A percentile compares a stretch with the other conserved stretches of the same genome.
These are phyloP conservation scores for Aphidius ervi DNA, from an alignment of 1,140 invertebrate species.

Conservation along the genomic window DNA sequence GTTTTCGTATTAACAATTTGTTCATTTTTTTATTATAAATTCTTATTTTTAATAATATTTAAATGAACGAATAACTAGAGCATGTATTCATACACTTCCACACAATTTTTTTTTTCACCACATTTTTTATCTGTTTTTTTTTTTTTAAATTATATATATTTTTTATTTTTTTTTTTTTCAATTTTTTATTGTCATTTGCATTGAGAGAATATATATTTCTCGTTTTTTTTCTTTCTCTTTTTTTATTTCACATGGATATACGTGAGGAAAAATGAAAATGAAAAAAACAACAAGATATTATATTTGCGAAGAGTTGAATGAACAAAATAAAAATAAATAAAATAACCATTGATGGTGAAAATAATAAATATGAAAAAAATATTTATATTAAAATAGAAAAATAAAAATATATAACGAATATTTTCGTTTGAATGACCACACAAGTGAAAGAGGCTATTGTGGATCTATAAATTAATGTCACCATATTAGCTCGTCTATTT, in stretches of 20 bases:
- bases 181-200: not conserved
- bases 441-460: too few species aligned
- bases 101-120: conserved; percentile 2
- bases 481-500: too few species aligned
- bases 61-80: conserved; percentile 5
- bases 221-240: not conserved
- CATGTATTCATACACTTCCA: conserved; percentile 1
- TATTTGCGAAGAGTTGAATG: not conserved
- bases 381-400: too few species aligned
- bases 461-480: too few species aligned
- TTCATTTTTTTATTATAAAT: not conserved
- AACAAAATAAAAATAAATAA: not conserved
- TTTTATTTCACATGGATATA: not conserved
- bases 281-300: conserved; percentile 2
- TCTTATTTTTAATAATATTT: not conserved
- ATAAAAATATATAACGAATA: too few species aligned
- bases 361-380: too few species aligned
- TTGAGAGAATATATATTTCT: not conserved
- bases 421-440: too few species aligned
- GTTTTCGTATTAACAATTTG: not conserved
- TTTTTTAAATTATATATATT: conserved; percentile 3
- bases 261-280: not conserved
- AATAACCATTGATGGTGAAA: too few species aligned
- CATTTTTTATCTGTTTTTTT: not conserved
- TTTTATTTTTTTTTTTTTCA: not conserved